Conservation (phyloP, 2,797 vertebrate genomes). For the Poecile montanus region DNA sequence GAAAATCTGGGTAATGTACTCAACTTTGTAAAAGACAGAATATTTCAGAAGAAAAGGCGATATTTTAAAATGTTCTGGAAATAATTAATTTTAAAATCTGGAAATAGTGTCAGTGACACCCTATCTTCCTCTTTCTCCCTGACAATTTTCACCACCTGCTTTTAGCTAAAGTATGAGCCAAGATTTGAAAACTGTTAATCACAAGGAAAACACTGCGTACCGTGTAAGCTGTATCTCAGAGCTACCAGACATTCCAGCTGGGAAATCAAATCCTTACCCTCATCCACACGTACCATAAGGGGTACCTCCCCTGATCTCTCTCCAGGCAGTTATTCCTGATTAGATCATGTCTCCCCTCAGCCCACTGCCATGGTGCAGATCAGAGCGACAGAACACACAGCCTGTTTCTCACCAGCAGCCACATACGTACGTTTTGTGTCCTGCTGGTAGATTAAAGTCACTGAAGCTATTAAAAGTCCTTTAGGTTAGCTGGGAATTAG, state of each 20-base stretch:
- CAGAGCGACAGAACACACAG: background rate
- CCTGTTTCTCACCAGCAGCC: background rate
- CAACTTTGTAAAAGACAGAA: background rate
- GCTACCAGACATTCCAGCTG: background rate
- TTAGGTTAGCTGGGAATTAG: background rate
- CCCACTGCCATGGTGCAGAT: background rate
- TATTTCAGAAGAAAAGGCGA: background rate
- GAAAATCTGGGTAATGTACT: background rate
- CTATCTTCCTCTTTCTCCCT: background rate
- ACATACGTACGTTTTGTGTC: background rate
- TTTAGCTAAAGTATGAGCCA: constrained; percentile 15
- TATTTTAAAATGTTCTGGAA: background rate
- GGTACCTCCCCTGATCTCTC: background rate
- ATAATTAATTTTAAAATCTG: background rate
- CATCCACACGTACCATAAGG: background rate
- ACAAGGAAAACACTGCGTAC: background rate
- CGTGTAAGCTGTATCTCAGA: background rate
- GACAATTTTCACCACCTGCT: constrained; percentile 24
- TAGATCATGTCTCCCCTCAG: background rate
- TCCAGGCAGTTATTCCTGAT: background rate
- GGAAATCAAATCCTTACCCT: background rate
- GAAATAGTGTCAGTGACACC: background rate
- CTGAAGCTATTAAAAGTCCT: background rate
- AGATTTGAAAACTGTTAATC: constrained; percentile 22
- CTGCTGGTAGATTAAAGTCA: background rate